Evolutionary conservation across 2,797 vertebrate genomes (phyloP), one percentile per base, ranked within the genome.

Genomic region (Phataginus tricuspis): DNA sequence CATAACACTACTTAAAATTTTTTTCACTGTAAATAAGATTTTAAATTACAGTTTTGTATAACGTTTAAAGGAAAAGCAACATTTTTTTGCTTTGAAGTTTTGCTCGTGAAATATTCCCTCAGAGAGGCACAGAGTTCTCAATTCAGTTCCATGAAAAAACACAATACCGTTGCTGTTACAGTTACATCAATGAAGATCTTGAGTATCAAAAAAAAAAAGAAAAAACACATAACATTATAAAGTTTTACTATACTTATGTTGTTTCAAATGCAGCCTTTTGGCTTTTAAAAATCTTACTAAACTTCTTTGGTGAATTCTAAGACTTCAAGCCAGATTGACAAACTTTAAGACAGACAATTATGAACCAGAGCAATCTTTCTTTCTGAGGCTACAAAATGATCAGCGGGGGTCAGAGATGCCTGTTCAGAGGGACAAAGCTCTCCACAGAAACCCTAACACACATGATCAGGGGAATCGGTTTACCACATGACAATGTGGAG

Each of bases 161-260:
- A 59, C 53, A 45, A 45, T 0, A 79, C 66, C 49, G 86, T n/a
- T 95, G 45, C 45, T 45, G 45, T 45, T 45, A 45, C 45, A 45
- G 45, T 45, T 45, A 45, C 11, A 45, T 45, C 45, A 45, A 11
- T 45, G 11, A 45, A 45, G 45, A 45, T 45, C 45, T 45, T 45
- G 45, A 45, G 45, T 45, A 45, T 45, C 10, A 45, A 45, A 45
- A 45, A 45, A 45, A 45, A 45, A 45, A 12, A 39, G 39, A 39
- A 57, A 64, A 15, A 74, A 49, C 79, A 87, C 15, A 53, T 0
- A 79, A 71, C 49, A 90, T n/a, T 95, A 94, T 74, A 42, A 95
- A 95, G 55, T 93, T 96, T 95, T 83, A 78, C 69, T 71, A 23
- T 31, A 72, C 59, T 86, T 83, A 95, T 96, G 49, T 89, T 66